Percentiles rank a stretch among this genome's conserved stretches.
Conservation (phyloP, 1,140 invertebrate genomes). For the Pantala flavescens region DNA sequence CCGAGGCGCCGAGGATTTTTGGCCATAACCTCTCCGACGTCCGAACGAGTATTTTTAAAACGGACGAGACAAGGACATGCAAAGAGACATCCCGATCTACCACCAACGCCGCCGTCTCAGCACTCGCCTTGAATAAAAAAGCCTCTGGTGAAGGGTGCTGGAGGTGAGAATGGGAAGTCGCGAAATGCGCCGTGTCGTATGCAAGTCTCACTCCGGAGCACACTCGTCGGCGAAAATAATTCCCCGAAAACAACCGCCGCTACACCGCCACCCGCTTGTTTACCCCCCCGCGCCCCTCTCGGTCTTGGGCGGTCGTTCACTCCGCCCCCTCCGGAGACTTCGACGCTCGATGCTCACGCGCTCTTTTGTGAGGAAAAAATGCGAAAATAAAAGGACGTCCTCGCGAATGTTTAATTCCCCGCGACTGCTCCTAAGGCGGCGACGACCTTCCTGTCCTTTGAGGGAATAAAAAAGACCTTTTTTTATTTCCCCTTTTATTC, state of each 20-base stretch:
- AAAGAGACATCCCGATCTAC: neutral
- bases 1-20: neutral
- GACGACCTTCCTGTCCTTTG: conserved; percentile 3
- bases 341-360: neutral
- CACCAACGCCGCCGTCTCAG: neutral
- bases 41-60: conserved; percentile 7
- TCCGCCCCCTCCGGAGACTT: conserved; percentile 1
- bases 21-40: neutral
- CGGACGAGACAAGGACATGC: conserved; percentile 2
- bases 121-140: neutral
- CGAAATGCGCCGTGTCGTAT: neutral
- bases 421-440: neutral
- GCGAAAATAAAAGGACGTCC: neutral
- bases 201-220: neutral
- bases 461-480: neutral
- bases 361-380: neutral
- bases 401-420: neutral
- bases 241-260: neutral
- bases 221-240: neutral
- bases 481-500: neutral
- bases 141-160: neutral
- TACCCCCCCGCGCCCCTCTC: neutral
- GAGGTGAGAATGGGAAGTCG: neutral
- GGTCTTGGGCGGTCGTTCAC: neutral
- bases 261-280: neutral